Evolutionary conservation across 2,113 vertebrate species (phyloP).

Genomic region (Ginglymostoma cirratum): DNA sequence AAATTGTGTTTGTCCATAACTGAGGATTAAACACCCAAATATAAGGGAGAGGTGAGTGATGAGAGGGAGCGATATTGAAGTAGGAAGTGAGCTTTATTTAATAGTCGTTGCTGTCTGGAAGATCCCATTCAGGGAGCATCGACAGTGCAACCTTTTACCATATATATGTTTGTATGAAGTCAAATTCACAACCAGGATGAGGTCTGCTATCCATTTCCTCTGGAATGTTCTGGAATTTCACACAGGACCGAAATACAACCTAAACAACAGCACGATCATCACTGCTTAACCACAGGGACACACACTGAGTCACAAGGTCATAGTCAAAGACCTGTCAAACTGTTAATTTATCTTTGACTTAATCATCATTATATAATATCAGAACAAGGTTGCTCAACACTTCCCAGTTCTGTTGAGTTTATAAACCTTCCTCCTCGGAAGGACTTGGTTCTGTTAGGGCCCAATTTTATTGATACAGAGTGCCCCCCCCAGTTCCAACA

Average conservation of each 20-base stretch:
- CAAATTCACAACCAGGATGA: neutral
- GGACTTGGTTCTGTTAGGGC: neutral
- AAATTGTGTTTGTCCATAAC: neutral
- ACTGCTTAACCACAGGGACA: neutral
- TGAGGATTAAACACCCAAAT: neutral
- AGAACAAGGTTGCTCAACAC: neutral
- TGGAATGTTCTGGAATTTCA: slow-evolving; percentile 32
- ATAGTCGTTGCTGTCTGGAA: no score
- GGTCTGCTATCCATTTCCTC: slow-evolving; percentile 8
- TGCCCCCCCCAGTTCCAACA: neutral
- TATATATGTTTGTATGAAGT: slow-evolving; percentile 12
- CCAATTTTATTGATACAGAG: neutral
- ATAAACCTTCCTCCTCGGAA: neutral
- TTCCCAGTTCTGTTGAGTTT: neutral
- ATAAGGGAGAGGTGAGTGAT: neutral
- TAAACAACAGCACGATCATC: neutral
- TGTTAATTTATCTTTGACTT: neutral
- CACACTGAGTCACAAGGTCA: neutral
- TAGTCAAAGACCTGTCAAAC: neutral
- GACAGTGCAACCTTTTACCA: neutral
- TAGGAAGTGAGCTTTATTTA: neutral
- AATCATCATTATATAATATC: neutral
- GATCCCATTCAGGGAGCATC: no score
- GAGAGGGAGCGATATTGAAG: neutral
- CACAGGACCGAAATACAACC: neutral